A percentile compares a stretch with the other conserved stretches of the same genome.
These are phyloP conservation scores for Enteromius trimaculatus DNA, from an alignment of 2,797 vertebrate species.

Conservation along the genomic window DNA sequence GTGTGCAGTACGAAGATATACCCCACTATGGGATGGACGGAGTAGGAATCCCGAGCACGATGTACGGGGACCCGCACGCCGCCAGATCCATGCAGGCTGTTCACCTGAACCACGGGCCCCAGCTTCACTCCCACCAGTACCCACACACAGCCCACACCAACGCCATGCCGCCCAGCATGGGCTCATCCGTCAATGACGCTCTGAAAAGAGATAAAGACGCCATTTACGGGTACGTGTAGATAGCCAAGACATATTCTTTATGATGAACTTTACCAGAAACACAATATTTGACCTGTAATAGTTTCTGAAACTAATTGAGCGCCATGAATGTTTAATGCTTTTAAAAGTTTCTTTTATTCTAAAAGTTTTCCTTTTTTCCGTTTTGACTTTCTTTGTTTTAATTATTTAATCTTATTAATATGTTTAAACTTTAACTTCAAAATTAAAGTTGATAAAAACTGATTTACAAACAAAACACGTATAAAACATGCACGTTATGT, in stretches of 20 bases:
- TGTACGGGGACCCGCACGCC: conserved; percentile 98
- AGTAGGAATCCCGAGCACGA: conserved; percentile 96
- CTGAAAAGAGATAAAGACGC: conserved; percentile 99
- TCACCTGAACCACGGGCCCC: conserved; percentile 97
- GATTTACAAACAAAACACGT: not conserved
- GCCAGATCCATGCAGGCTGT: conserved; percentile 97
- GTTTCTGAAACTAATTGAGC: conserved; percentile 26
- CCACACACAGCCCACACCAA: conserved; percentile 95
- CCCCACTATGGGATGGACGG: conserved; percentile 99
- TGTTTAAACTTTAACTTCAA: not conserved
- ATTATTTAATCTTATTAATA: not conserved
- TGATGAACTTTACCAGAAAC: conserved; percentile 29
- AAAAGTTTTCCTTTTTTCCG: not conserved
- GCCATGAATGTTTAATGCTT: conserved; percentile 14
- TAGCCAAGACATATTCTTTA: conserved; percentile 60
- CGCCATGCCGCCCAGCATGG: conserved; percentile 97
- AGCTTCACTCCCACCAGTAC: conserved; percentile 97
- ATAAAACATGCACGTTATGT: not conserved
- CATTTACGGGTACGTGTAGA: conserved; percentile 94
- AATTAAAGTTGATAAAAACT: not conserved
- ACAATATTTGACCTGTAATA: conserved; percentile 38
- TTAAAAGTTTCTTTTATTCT: not conserved
- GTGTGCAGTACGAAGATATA: conserved; percentile 97
- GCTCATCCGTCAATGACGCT: conserved; percentile 98
- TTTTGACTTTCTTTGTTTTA: not conserved